Evolutionary conservation across 1,140 invertebrate genomes (phyloP), one percentile per base, ranked within the genome.

Genomic region (Plutomurus gul): DNA sequence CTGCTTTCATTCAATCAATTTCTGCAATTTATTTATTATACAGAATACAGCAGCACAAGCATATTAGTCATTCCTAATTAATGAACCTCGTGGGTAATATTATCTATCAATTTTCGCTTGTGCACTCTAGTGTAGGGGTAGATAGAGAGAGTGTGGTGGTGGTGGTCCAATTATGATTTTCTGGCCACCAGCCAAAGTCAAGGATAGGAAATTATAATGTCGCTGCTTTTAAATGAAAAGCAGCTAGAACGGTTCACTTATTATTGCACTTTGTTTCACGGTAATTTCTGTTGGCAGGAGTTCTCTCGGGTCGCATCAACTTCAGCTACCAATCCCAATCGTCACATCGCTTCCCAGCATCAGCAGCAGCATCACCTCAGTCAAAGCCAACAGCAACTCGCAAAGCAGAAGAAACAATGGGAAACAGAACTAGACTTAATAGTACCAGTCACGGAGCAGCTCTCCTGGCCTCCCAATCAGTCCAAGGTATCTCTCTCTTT

Each of bases 381-480:
- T 33, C 56, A 65, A 65, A 65, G 56, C 56, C 56, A 65, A 65
- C 56, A 33, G n/a, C 56, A 65, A 65, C 56, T 65, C 22, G 56
- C 43, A 20, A 75, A 75, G 71, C 71, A 77, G 36, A 33, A 27
- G 71, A 76, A 72, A 39, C 73, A 75, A 72, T 81, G 80, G 80
- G 80, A 81, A 81, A 76, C 80, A 20, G 80, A 81, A 25, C 60
- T 81, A 30, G 80, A 81, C 49, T 72, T 78, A 33, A 81, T 78
- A 75, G 80, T 77, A 46, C 76, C 76, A 74, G 80, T 71, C 39
- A 75, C 49, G 11, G 80, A 81, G 36, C 51, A 77, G 36, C 71
- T 74, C 36, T 74, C 43, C 22, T 79, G 77, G 77, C 77, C 77
- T n/a, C 36, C 56, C 56, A 65, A 65, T 65, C n/a, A 39, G 22